Conservation (phyloP, 2,888 invertebrate species). For the Noctua janthina region DNA sequence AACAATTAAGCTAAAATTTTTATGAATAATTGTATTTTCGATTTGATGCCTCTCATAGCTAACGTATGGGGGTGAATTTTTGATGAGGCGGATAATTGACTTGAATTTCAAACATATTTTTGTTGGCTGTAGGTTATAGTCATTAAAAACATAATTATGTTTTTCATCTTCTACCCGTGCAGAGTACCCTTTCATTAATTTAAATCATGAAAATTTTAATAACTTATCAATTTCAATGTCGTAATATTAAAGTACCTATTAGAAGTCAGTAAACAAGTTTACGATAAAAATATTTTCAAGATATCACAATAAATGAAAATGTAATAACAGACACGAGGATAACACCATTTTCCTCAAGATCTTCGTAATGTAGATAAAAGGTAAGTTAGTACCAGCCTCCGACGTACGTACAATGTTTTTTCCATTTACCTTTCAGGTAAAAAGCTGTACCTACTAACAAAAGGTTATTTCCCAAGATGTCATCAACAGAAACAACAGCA, state of each 20-base stretch:
- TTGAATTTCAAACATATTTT: background rate
- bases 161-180: background rate
- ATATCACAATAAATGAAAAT: background rate
- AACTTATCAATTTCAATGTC: background rate
- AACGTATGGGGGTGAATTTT: background rate
- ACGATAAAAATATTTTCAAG: background rate
- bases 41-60: background rate
- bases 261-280: background rate
- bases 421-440: background rate
- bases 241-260: background rate
- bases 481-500: constrained; percentile 1
- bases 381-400: background rate
- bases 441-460: background rate
- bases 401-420: constrained; percentile 10
- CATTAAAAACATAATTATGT: background rate
- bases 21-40: too few species aligned
- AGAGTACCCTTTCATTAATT: background rate
- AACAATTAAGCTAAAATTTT: too few species aligned
- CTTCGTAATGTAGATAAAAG: background rate
- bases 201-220: background rate
- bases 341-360: constrained; percentile 40
- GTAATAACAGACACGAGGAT: constrained; percentile 20
- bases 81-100: background rate
- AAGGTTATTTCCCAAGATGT: constrained; percentile 14
- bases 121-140: background rate